Evolutionary conservation across 2,888 invertebrate species (phyloP).

Genomic region (Zaprionus obscuricornis): DNA sequence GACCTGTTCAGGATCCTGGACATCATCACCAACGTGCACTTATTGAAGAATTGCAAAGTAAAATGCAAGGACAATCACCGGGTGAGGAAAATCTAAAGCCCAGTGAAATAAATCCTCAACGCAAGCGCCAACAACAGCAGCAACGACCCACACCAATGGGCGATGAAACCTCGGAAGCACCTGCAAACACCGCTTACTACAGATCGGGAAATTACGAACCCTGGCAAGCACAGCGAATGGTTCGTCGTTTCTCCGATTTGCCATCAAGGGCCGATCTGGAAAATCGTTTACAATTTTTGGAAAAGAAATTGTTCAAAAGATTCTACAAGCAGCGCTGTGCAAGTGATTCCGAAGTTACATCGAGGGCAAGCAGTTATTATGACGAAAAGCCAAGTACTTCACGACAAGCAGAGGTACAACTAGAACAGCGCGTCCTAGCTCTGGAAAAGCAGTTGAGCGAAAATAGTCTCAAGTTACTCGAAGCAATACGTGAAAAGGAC

Average conservation of each 20-base stretch:
- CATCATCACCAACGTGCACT: constrained; percentile 66
- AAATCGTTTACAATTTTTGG: constrained; percentile 80
- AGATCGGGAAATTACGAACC: constrained; percentile 79
- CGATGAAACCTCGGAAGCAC: constrained; percentile 82
- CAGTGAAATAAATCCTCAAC: constrained; percentile 73
- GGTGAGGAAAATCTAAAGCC: constrained; percentile 73
- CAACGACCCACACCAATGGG: constrained; percentile 63
- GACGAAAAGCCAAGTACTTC: constrained; percentile 68
- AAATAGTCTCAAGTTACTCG: constrained; percentile 70
- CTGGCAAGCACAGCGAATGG: constrained; percentile 68
- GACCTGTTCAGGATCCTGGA: constrained; percentile 28
- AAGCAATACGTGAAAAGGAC: constrained; percentile 59
- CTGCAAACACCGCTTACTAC: constrained; percentile 81
- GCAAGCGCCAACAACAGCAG: constrained; percentile 42
- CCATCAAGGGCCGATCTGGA: constrained; percentile 82
- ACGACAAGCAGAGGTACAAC: constrained; percentile 48
- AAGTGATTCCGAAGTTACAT: constrained; percentile 83
- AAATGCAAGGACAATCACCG: constrained; percentile 58
- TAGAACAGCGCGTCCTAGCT: constrained; percentile 78
- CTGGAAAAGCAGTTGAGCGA: constrained; percentile 79
- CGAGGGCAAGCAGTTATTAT: constrained; percentile 43
- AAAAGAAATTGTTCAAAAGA: constrained; percentile 79
- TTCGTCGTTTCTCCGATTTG: constrained; percentile 82
- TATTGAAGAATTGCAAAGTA: constrained; percentile 76
- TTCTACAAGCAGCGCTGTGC: constrained; percentile 82